These are phyloP conservation scores for Callipepla californica DNA, from an alignment of 2,113 vertebrate species.

Conservation along the genomic window DNA sequence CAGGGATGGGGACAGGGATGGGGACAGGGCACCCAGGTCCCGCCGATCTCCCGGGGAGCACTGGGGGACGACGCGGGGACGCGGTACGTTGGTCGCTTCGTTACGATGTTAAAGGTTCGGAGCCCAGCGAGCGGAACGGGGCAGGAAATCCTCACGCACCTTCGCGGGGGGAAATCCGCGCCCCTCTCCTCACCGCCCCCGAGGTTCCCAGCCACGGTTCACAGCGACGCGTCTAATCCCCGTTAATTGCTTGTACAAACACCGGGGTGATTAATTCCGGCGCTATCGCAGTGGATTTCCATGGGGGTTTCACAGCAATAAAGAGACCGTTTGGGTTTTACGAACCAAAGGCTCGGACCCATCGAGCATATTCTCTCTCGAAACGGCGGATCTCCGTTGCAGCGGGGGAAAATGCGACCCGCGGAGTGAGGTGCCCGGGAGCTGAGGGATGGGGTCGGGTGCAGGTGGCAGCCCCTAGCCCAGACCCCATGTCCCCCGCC, in stretches of 20 bases:
- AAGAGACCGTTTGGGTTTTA: rapidly evolving
- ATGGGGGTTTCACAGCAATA: neutral
- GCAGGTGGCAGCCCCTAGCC: too few relatives aligned
- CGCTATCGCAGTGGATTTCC: neutral
- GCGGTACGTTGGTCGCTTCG: too few relatives aligned
- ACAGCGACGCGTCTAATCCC: neutral
- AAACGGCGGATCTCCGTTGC: neutral
- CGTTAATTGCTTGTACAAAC: neutral
- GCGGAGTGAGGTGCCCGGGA: too few relatives aligned
- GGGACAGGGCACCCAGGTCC: neutral
- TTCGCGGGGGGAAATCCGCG: too few relatives aligned
- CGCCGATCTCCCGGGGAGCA: neutral
- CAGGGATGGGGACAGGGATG: too few relatives aligned
- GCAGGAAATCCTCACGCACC: too few relatives aligned
- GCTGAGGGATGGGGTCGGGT: too few relatives aligned
- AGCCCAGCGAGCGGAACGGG: too few relatives aligned
- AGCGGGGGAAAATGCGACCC: too few relatives aligned
- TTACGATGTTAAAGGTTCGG: too few relatives aligned
- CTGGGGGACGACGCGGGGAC: too few relatives aligned
- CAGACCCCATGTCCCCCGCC: too few relatives aligned
- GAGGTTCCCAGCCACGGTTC: neutral
- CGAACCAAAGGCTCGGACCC: neutral
- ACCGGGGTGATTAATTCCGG: neutral
- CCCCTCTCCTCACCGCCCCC: neutral
- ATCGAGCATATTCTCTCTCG: rapidly evolving